Percentiles rank a stretch among this genome's conserved stretches.
These are phyloP conservation scores for Megalurothrips usitatus DNA, from an alignment of 2,888 invertebrate genomes.

Conservation along the genomic window DNA sequence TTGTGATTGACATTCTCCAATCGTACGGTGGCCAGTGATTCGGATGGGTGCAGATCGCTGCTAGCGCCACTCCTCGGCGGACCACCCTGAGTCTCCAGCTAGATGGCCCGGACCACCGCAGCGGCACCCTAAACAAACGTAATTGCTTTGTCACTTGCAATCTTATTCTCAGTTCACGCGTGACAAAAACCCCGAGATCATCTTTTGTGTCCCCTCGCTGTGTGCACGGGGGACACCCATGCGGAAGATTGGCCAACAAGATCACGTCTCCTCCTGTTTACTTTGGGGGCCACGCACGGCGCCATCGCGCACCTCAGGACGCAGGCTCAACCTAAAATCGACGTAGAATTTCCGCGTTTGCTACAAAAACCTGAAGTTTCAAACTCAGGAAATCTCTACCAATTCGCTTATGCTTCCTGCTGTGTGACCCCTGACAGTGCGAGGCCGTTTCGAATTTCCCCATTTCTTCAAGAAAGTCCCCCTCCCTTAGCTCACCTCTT, in stretches of 20 bases:
- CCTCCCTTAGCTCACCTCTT: background rate
- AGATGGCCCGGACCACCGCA: background rate
- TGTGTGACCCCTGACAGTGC: too few relatives aligned
- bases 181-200: constrained; percentile 15
- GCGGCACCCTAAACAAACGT: constrained; percentile 23
- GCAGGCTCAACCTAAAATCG: too few relatives aligned
- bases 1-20: constrained; percentile 12
- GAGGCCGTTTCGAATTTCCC: background rate
- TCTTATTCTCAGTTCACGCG: constrained; percentile 18
- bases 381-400: too few relatives aligned
- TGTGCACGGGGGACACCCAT: background rate
- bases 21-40: background rate
- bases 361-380: too few relatives aligned
- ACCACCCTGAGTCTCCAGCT: background rate
- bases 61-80: background rate
- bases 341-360: too few relatives aligned
- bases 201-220: constrained; percentile 12
- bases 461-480: background rate
- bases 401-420: too few relatives aligned
- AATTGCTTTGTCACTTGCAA: constrained; percentile 24
- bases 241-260: constrained; percentile 24
- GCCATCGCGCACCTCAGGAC: background rate
- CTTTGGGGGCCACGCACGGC: background rate
- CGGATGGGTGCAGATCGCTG: background rate
- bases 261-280: constrained; percentile 14